Evolutionary conservation across 2,797 vertebrate genomes (phyloP).

Genomic region (Erethizon dorsatum): DNA sequence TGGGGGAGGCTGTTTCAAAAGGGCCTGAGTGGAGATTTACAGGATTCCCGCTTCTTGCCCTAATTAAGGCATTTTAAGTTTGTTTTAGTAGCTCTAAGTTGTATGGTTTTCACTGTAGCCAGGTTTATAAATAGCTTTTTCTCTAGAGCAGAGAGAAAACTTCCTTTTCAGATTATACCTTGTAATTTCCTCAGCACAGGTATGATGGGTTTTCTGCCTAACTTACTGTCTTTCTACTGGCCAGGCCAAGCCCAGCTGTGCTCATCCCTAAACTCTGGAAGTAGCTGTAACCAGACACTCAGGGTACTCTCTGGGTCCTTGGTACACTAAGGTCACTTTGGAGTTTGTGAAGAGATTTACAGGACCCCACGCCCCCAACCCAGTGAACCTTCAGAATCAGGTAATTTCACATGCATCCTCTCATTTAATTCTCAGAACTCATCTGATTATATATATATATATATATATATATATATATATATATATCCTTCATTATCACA

Average conservation of each 20-base stretch:
- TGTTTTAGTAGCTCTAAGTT: slow-evolving; percentile 61
- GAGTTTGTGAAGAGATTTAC: neutral
- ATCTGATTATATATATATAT: neutral
- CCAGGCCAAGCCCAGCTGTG: rapidly evolving
- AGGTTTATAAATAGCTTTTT: slow-evolving; percentile 5
- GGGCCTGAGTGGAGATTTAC: slow-evolving; percentile 65
- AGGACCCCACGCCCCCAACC: neutral
- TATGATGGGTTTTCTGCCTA: neutral
- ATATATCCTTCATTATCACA: neutral
- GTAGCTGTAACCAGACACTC: neutral
- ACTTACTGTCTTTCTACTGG: neutral
- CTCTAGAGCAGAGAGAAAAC: neutral
- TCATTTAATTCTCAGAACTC: neutral
- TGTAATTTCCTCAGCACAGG: neutral
- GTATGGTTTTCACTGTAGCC: neutral
- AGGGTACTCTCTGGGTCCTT: neutral
- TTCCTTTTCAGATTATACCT: neutral
- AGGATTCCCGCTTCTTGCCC: neutral
- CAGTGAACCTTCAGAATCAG: neutral
- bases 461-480: too few relatives aligned
- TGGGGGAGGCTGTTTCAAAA: slow-evolving; percentile 48
- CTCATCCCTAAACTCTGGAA: too few relatives aligned
- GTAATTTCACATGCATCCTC: neutral
- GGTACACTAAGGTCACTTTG: neutral
- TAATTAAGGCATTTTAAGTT: slow-evolving; percentile 76